These are phyloP conservation scores for Drosophila monieri DNA, from an alignment of 2,888 invertebrate genomes.

Conservation along the genomic window DNA sequence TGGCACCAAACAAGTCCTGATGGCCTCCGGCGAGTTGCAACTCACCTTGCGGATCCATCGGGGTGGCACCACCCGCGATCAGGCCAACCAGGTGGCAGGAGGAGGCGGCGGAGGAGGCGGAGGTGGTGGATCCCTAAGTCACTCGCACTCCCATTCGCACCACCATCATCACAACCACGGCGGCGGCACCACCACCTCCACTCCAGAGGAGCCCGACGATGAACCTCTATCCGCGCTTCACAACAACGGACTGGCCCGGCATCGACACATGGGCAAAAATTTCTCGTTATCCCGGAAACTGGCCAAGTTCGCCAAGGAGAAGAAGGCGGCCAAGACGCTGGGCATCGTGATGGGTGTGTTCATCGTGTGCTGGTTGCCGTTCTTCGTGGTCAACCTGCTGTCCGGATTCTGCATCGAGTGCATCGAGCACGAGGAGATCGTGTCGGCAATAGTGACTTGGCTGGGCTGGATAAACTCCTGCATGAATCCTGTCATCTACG, in stretches of 20 bases:
- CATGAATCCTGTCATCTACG: slow-evolving; percentile 99
- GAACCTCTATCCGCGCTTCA: slow-evolving; percentile 91
- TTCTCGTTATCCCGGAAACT: slow-evolving; percentile 96
- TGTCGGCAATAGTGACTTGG: slow-evolving; percentile 96
- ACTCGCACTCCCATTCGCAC: slow-evolving; percentile 81
- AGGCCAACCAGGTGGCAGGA: slow-evolving; percentile 67
- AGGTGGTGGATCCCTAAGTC: slow-evolving; percentile 81
- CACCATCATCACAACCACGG: slow-evolving; percentile 81
- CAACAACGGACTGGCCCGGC: slow-evolving; percentile 90
- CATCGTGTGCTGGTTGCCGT: slow-evolving; percentile 98
- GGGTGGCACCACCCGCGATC: slow-evolving; percentile 91
- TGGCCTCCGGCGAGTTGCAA: slow-evolving; percentile 93
- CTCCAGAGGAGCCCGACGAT: slow-evolving; percentile 87
- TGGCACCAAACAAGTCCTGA: slow-evolving; percentile 95
- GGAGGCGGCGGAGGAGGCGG: slow-evolving; percentile 84
- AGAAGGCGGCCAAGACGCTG: slow-evolving; percentile 98
- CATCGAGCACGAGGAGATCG: slow-evolving; percentile 94
- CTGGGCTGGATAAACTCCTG: slow-evolving; percentile 97
- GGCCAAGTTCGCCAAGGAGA: slow-evolving; percentile 98
- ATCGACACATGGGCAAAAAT: slow-evolving; percentile 91
- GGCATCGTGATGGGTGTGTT: slow-evolving; percentile 99
- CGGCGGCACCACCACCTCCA: slow-evolving; percentile 85
- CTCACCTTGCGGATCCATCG: slow-evolving; percentile 96
- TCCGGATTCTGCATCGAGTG: slow-evolving; percentile 95
- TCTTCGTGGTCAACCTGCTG: slow-evolving; percentile 96